Percentiles rank a stretch among this genome's conserved stretches.
These are phyloP conservation scores for Mamestra configurata DNA, from an alignment of 1,140 invertebrate genomes.

Conservation along the genomic window DNA sequence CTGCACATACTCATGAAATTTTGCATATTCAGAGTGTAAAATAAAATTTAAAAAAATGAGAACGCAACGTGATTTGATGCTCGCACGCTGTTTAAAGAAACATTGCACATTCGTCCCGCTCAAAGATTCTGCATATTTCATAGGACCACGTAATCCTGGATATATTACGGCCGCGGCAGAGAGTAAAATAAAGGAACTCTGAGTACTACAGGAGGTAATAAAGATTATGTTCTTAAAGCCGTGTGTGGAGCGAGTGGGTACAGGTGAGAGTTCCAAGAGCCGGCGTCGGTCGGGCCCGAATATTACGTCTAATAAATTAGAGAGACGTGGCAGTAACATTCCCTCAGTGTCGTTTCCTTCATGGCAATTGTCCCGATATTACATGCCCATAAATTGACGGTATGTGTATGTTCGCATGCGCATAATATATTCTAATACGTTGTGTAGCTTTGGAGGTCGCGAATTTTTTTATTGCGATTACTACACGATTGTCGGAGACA, in stretches of 20 bases:
- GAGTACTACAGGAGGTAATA: conserved; percentile 59
- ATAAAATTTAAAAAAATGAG: conserved; percentile 34
- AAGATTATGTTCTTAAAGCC: conserved; percentile 68
- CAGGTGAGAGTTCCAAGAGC: conserved; percentile 59
- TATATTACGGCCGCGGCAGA: conserved; percentile 58
- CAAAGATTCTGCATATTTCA: conserved; percentile 61
- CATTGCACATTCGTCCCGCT: conserved; percentile 56
- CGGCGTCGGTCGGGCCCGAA: conserved; percentile 58
- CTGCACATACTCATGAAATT: conserved; percentile 39
- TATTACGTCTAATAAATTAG: conserved; percentile 69
- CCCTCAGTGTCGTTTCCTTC: conserved; percentile 63
- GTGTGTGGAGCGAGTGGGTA: conserved; percentile 48
- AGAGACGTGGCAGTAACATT: conserved; percentile 60
- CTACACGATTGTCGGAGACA: conserved; percentile 42
- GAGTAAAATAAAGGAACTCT: conserved; percentile 64
- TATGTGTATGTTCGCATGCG: conserved; percentile 49
- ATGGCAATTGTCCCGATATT: conserved; percentile 68
- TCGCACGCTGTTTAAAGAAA: conserved; percentile 51
- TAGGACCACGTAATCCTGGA: conserved; percentile 56
- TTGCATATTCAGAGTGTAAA: conserved; percentile 51
- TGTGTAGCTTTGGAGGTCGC: conserved; percentile 55
- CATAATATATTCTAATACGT: conserved; percentile 64
- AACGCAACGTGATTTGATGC: conserved; percentile 44
- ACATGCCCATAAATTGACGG: conserved; percentile 65
- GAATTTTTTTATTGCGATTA: conserved; percentile 64